phyloP scores from a whole-genome alignment of 2,113 vertebrate genomes.

The Paradisaea rubra region DNA sequence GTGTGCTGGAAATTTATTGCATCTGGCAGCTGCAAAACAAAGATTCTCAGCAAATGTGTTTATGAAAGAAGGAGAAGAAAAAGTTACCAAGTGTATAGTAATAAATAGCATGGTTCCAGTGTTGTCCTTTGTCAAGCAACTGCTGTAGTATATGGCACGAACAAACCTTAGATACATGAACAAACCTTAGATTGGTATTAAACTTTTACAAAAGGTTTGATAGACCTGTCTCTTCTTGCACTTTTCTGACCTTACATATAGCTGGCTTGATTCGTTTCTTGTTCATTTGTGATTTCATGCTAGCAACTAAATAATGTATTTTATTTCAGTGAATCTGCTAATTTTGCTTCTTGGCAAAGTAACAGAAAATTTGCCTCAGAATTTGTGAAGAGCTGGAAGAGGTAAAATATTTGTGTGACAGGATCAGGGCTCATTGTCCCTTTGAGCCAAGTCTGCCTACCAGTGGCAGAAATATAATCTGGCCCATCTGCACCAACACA shows the following conservation, averaged over 20 bases:
- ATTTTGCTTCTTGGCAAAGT: background rate
- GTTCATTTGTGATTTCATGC: background rate
- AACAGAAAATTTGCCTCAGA: background rate
- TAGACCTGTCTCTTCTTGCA: background rate
- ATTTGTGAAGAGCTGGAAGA: background rate
- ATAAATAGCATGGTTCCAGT: background rate
- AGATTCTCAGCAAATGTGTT: conserved; percentile 6
- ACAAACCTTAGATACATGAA: background rate
- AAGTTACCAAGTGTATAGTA: background rate
- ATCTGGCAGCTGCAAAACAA: conserved; percentile 37
- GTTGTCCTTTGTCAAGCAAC: background rate
- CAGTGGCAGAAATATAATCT: background rate
- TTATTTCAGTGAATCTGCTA: background rate
- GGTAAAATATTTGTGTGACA: background rate
- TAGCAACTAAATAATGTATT: background rate
- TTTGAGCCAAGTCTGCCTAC: background rate
- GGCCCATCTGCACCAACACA: background rate
- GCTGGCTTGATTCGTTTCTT: background rate
- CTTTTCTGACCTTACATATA: background rate
- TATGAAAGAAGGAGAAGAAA: background rate
- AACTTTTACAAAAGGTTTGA: background rate
- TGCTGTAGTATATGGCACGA: background rate
- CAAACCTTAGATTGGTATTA: background rate
- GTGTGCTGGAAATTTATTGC: conserved; percentile 13
- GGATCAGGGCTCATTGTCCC: background rate